A percentile compares a stretch with the other conserved stretches of the same genome.
Conservation (phyloP, 2,888 invertebrate species). For the Marronus borbonicus region DNA sequence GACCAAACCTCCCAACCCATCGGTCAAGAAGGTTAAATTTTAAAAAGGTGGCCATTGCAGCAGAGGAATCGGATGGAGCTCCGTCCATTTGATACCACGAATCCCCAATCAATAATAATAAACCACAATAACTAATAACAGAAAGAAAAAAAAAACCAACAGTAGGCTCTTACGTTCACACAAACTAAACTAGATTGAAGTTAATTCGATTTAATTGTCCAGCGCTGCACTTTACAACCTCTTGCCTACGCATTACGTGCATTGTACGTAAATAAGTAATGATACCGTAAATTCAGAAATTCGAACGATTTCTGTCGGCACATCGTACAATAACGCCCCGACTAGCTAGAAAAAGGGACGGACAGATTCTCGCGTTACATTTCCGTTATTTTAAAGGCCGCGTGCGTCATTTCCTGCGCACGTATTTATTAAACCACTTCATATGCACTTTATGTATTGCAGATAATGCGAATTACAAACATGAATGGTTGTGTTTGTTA, state of each 20-base stretch:
- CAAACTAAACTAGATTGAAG: background rate
- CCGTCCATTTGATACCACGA: too few species aligned
- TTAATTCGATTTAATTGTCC: constrained; percentile 5
- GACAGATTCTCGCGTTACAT: constrained; percentile 23
- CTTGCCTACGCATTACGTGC: background rate
- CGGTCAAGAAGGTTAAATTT: too few species aligned
- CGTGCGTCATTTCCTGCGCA: constrained; percentile 25
- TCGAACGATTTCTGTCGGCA: constrained; percentile 14
- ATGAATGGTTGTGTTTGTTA: constrained; percentile 4
- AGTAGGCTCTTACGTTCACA: background rate
- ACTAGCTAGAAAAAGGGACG: background rate
- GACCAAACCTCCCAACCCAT: too few species aligned
- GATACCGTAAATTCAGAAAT: constrained; percentile 8
- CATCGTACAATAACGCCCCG: constrained; percentile 10
- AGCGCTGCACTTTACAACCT: constrained; percentile 6
- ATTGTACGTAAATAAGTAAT: background rate
- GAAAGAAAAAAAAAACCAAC: too few species aligned
- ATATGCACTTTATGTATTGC: constrained; percentile 10
- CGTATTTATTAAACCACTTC: constrained; percentile 24
- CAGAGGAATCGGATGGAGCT: too few species aligned
- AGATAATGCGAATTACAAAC: constrained; percentile 27
- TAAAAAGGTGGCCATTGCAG: too few species aligned
- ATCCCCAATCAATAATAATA: too few species aligned
- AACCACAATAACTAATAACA: too few species aligned
- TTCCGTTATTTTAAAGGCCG: constrained; percentile 29